Conservation (phyloP, 2,797 vertebrate genomes). For the Myotis planiceps region DNA sequence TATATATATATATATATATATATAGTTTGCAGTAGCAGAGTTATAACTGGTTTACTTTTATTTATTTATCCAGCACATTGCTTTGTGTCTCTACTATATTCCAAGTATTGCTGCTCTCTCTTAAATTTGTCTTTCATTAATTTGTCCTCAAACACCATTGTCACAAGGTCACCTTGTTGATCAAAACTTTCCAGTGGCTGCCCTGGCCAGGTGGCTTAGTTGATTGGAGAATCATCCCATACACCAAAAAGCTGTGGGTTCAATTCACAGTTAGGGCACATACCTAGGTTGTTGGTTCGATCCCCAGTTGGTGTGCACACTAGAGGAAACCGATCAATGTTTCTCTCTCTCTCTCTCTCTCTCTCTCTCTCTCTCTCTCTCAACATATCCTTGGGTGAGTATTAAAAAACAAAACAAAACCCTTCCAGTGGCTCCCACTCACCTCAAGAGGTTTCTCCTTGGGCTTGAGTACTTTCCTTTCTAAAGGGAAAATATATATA, state of each 20-base stretch:
- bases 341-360: not conserved
- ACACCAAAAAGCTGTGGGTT: not conserved
- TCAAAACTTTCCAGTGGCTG: not conserved
- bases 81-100: not conserved
- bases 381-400: not conserved
- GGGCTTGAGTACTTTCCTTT: not conserved
- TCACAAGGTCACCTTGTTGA: not conserved
- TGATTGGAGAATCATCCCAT: not conserved
- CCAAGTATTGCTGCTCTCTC: not conserved
- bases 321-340: not conserved
- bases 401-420: not conserved
- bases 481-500: not conserved
- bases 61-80: not conserved
- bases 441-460: not conserved
- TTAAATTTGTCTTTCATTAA: not conserved
- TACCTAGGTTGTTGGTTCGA: not conserved
- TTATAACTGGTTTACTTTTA: not conserved
- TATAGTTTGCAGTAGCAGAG: not conserved
- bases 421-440: not conserved
- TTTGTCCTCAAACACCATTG: constrained; percentile 8
- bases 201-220: not conserved
- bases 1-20: no score
- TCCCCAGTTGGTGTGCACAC: not conserved
- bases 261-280: not conserved
- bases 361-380: not conserved